phyloP scores from a whole-genome alignment of 1,140 invertebrate species.

The Drosophila seguyi region DNA sequence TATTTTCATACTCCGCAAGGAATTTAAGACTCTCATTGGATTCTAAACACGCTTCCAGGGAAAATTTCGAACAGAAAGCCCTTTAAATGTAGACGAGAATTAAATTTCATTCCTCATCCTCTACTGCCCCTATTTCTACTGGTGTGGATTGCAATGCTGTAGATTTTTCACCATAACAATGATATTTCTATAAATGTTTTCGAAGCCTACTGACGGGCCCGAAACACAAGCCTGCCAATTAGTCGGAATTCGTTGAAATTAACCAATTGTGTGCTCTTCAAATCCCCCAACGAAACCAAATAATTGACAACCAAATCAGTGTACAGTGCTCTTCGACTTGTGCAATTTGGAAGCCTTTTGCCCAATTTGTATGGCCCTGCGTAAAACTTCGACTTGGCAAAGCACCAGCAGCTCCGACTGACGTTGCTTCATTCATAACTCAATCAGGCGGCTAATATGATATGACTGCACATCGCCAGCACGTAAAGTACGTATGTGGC shows the following conservation, averaged over 20 bases:
- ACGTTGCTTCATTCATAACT: conserved; percentile 54
- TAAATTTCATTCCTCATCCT: neutral
- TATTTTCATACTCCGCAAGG: conserved; percentile 3
- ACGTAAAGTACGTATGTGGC: conserved; percentile 26
- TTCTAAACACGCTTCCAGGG: neutral
- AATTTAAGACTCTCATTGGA: neutral
- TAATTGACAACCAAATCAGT: conserved; percentile 36
- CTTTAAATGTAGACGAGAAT: neutral
- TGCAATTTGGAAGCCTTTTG: conserved; percentile 3
- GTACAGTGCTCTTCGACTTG: neutral
- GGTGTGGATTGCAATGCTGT: neutral
- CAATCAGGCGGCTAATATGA: conserved; percentile 62
- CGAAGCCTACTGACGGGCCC: conserved; percentile 1
- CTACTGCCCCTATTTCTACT: neutral
- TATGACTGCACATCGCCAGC: conserved; percentile 53
- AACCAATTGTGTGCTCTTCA: conserved; percentile 18
- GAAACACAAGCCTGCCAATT: conserved; percentile 27
- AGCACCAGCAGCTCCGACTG: conserved; percentile 17
- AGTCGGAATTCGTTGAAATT: conserved; percentile 21
- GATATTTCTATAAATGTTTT: neutral
- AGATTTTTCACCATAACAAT: neutral
- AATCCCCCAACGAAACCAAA: conserved; percentile 9
- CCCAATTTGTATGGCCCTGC: conserved; percentile 32
- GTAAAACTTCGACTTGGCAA: conserved; percentile 18
- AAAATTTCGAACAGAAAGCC: neutral